Evolutionary conservation across 2,113 vertebrate genomes (phyloP), one percentile per base, ranked within the genome.

Genomic region (Pangasianodon gigas): DNA sequence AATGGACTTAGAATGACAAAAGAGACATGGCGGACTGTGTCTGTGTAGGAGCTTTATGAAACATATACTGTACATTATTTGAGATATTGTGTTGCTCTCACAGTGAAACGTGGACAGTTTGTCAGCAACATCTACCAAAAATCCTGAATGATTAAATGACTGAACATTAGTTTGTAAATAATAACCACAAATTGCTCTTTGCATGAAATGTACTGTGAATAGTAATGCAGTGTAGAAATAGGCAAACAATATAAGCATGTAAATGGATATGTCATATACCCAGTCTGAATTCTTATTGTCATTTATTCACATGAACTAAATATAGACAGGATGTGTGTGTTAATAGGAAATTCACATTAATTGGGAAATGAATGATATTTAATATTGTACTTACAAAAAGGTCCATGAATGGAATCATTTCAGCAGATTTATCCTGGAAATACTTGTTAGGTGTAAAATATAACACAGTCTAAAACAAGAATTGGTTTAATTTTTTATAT

Each of bases 171-270:
- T 93, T 92, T 91, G 75, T 93, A 88, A 91, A 93, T 90, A 88
- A 84, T 65, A 81, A 89, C 86, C 81, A 89, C 87, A 92, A 37
- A 93, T 92, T 94, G 93, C 93, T 93, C 91, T 92, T 67, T 93
- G 95, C 96, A 96, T 96, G 96, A 95, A 93, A 91, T 92, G 87
- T 92, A 93, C 92, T 94, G 93, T 95, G 93, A 93, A 94, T 90
- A 88, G 89, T 83, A 87, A 91, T 91, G 48, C 84, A 84, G 94
- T 95, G 94, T 96, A 93, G 91, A 91, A 89, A 92, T 93, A 93
- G 91, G 79, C 91, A 90, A 90, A 88, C 67, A 90, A 85, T 92
- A 88, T 62, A 92, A 95, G 96, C 96, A 96, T 96, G 95, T 93
- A 85, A 89, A 91, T 80, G 90, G 92, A 88, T 94, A 95, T 93